Evolutionary conservation across 2,888 invertebrate species (phyloP).

Genomic region (Catocala sponsa): DNA sequence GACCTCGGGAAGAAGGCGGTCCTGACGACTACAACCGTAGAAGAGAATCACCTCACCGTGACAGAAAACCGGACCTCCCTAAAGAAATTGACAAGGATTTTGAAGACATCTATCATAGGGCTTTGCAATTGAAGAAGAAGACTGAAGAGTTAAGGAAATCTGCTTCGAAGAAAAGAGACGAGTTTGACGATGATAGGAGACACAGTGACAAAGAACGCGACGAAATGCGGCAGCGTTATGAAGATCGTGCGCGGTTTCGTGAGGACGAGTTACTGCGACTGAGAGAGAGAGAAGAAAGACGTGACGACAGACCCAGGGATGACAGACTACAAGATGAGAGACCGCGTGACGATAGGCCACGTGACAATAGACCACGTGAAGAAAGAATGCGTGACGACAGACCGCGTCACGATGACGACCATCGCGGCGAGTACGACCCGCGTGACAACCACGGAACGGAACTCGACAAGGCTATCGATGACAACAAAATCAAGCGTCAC

Average conservation of each 20-base stretch:
- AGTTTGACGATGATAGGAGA: constrained; percentile 44
- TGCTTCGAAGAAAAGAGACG: constrained; percentile 42
- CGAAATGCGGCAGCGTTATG: constrained; percentile 30
- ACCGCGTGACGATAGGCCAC: constrained; percentile 16
- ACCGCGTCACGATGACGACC: constrained; percentile 23
- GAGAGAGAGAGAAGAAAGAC: constrained; percentile 23
- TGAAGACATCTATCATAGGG: constrained; percentile 73
- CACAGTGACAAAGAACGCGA: constrained; percentile 42
- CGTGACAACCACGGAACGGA: constrained; percentile 10
- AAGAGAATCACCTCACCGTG: constrained; percentile 47
- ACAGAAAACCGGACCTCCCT: constrained; percentile 39
- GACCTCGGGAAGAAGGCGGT: constrained; percentile 47
- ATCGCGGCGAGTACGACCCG: constrained; percentile 16
- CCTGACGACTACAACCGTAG: constrained; percentile 41
- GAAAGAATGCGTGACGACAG: constrained; percentile 11
- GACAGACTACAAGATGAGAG: constrained; percentile 16
- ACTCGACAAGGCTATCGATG: background rate
- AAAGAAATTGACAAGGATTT: constrained; percentile 69
- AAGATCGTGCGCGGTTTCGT: constrained; percentile 35
- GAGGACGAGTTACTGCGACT: constrained; percentile 32
- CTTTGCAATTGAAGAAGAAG: constrained; percentile 72
- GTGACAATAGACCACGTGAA: constrained; percentile 15
- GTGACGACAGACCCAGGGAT: constrained; percentile 16
- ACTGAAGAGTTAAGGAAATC: constrained; percentile 67
- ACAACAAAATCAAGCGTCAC: constrained; percentile 1